Base-by-base conservation (phyloP, 1,140 invertebrate genomes). In the Monomorium pharaonis region DNA sequence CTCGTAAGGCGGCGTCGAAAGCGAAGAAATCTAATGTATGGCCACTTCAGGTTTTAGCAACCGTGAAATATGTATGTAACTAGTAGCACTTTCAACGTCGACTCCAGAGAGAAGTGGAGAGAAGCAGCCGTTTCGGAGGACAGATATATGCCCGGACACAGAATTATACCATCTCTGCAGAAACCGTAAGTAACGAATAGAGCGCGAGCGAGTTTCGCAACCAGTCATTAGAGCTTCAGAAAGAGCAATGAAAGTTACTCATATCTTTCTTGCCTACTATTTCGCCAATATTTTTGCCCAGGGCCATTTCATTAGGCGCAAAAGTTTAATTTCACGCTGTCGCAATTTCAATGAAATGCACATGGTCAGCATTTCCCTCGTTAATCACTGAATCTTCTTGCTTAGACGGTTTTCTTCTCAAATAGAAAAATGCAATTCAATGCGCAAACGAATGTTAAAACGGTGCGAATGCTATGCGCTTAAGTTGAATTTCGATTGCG, bases 1-100 rank as follows among this genome's bases (percentile, higher is more conserved):
- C 44, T 33, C 44, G 30, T 33, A n/a, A 42, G 72, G 24, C 30
- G 44, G 24, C 33, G 77, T 21, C 77, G 47, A 69, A 27, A 58
- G 67, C 24, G 54, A 74, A 83, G 78, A 60, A 58, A 83, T 83
- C 78, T 83, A 83, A 74, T 44, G 67, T 74, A 54, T 42, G 49
- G 21, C 47, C 77, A 80, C 44, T 63, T 80, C 18, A 44, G 77
- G 14, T 80, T 69, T 80, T 54, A 69, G 77, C 44, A 44, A 54
- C 63, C 49, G 49, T 69, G 47, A 80, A 69, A 80, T 69, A 69
- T 69, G 77, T 54, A 49, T 24, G 27, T 78, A 67, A 80, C 33
- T 51, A 30, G 77, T 14, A 54, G 76, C 44, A 54, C 30, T 80
- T 49, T 51, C 63, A 21, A 78, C 47, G 62, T 37, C 75, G 24